These are phyloP conservation scores for Tapirus indicus DNA, from an alignment of 2,797 vertebrate species.

Conservation along the genomic window DNA sequence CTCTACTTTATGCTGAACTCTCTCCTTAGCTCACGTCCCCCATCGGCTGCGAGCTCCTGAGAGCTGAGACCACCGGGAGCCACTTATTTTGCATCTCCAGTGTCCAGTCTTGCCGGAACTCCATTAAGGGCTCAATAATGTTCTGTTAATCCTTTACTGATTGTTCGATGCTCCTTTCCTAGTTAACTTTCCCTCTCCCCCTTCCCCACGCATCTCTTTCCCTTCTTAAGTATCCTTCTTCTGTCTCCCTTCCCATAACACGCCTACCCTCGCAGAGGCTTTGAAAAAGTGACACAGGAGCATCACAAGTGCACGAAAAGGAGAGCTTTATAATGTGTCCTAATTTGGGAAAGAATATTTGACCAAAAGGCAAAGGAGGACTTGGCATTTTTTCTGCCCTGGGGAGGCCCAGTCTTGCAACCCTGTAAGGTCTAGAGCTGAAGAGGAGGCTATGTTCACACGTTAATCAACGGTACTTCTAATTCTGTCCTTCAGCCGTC, in stretches of 20 bases:
- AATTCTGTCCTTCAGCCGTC: conserved; percentile 81
- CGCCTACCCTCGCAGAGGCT: neutral
- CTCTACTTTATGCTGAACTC: neutral
- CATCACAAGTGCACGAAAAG: neutral
- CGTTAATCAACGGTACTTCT: conserved; percentile 80
- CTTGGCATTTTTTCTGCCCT: conserved; percentile 44
- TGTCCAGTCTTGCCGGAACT: neutral
- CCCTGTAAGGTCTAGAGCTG: conserved; percentile 56
- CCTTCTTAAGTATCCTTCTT: neutral
- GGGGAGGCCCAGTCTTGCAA: conserved; percentile 49
- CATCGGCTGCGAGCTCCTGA: neutral
- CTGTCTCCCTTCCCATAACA: neutral
- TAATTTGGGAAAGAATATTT: neutral
- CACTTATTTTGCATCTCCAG: neutral
- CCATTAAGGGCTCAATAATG: neutral
- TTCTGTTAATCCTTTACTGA: neutral
- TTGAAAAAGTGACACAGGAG: conserved; percentile 20
- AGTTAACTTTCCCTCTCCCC: neutral
- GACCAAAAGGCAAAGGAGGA: neutral
- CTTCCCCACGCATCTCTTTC: neutral
- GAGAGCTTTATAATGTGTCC: neutral
- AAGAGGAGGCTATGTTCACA: conserved; percentile 79
- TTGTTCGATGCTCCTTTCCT: neutral
- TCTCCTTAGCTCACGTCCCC: neutral
- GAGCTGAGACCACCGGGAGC: neutral